Conservation (phyloP, 2,113 vertebrate genomes). For the Rhinoptilus africanus region DNA sequence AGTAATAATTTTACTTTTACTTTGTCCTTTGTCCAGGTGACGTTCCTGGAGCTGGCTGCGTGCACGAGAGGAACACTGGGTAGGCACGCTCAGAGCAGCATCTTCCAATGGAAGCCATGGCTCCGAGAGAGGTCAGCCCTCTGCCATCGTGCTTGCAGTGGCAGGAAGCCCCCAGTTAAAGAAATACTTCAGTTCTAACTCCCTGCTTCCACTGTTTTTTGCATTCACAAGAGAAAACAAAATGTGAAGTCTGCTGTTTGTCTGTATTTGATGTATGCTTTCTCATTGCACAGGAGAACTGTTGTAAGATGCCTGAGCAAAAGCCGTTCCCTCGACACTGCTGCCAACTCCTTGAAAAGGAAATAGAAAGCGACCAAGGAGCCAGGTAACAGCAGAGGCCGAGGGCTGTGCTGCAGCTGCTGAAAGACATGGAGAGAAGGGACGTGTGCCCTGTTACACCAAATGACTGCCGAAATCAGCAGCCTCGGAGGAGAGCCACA, state of each 20-base stretch:
- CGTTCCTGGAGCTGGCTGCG: not conserved
- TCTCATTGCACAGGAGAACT: not conserved
- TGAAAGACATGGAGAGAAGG: not conserved
- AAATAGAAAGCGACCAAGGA: not conserved
- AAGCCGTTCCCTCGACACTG: not conserved
- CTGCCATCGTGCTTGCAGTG: not conserved
- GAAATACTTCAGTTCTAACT: not conserved
- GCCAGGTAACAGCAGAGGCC: not conserved
- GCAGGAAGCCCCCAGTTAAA: not conserved
- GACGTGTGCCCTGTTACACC: not conserved
- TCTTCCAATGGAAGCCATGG: not conserved
- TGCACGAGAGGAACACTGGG: not conserved
- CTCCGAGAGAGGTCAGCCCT: not conserved
- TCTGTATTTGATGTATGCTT: not conserved
- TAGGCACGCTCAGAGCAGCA: not conserved
- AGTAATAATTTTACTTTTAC: not conserved
- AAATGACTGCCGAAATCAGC: not conserved
- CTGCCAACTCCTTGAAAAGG: not conserved
- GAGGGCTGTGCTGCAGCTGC: not conserved
- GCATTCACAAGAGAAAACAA: not conserved
- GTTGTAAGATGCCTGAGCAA: not conserved
- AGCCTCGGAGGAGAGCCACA: not conserved
- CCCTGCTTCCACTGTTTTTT: not conserved
- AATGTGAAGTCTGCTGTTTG: not conserved
- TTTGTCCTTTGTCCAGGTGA: not conserved